These are phyloP conservation scores for Eira barbara DNA, from an alignment of 2,113 vertebrate species.

Conservation along the genomic window DNA sequence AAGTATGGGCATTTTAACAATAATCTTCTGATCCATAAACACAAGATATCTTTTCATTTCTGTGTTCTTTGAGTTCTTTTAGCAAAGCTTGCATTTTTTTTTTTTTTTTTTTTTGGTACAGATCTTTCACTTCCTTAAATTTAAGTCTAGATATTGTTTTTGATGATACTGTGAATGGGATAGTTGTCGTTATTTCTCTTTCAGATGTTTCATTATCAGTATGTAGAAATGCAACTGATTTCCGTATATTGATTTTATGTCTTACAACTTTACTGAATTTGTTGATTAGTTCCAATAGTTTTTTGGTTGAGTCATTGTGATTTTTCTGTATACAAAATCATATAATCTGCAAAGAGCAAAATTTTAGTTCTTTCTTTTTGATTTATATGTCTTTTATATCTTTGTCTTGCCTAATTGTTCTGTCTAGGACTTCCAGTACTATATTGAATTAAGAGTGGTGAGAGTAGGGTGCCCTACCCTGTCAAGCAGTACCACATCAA, in stretches of 20 bases:
- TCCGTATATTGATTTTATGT: background rate
- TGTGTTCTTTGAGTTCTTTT: background rate
- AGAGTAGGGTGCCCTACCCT: background rate
- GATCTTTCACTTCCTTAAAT: background rate
- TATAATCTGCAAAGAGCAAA: background rate
- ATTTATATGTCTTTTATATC: background rate
- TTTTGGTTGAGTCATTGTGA: background rate
- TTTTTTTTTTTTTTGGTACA: background rate
- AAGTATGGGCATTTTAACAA: background rate
- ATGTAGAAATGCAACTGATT: background rate
- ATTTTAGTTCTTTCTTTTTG: background rate
- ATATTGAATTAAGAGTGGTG: background rate
- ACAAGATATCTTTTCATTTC: background rate
- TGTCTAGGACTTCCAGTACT: background rate
- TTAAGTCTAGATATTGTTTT: background rate
- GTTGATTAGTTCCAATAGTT: background rate
- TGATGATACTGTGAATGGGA: background rate
- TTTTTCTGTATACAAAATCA: background rate
- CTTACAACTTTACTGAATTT: background rate
- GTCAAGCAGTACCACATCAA: background rate
- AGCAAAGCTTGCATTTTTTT: background rate
- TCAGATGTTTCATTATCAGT: background rate
- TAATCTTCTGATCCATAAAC: background rate
- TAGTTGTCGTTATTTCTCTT: background rate
- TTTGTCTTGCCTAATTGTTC: background rate